Percentiles rank a stretch among this genome's conserved stretches.
phyloP scores from a whole-genome alignment of 2,113 vertebrate genomes.

The Ctenodactylus gundi region DNA sequence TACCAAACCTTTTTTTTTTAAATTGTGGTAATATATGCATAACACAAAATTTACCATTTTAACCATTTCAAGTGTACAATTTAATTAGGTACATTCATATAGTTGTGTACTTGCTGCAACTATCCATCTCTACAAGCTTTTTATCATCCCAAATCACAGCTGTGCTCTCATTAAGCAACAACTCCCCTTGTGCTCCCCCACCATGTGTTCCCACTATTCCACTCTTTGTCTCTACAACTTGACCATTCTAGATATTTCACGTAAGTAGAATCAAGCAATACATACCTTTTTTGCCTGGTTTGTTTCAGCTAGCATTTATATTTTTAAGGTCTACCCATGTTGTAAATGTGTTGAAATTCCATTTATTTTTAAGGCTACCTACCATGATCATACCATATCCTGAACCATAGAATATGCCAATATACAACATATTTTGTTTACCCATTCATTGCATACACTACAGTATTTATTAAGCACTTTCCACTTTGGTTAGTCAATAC shows the following conservation, averaged over 20 bases:
- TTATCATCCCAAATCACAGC: neutral
- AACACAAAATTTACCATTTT: neutral
- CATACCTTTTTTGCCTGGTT: neutral
- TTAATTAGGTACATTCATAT: neutral
- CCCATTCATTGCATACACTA: neutral
- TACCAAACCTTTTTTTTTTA: neutral
- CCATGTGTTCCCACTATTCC: neutral
- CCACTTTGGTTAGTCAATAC: too few species aligned
- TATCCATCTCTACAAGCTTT: neutral
- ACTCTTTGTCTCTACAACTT: neutral
- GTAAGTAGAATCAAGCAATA: neutral
- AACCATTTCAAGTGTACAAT: neutral
- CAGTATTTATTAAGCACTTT: too few species aligned
- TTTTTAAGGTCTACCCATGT: neutral
- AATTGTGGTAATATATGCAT: neutral
- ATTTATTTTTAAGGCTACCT: constrained; percentile 11
- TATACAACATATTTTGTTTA: neutral
- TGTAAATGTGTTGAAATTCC: neutral
- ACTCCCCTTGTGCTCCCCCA: neutral
- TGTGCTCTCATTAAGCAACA: neutral
- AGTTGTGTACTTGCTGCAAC: neutral
- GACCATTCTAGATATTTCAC: neutral
- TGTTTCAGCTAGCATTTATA: constrained; percentile 4
- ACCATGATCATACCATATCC: too few species aligned
- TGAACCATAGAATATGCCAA: neutral